Conservation (phyloP, 2,797 vertebrate genomes). For the Steatocranus sp. region DNA sequence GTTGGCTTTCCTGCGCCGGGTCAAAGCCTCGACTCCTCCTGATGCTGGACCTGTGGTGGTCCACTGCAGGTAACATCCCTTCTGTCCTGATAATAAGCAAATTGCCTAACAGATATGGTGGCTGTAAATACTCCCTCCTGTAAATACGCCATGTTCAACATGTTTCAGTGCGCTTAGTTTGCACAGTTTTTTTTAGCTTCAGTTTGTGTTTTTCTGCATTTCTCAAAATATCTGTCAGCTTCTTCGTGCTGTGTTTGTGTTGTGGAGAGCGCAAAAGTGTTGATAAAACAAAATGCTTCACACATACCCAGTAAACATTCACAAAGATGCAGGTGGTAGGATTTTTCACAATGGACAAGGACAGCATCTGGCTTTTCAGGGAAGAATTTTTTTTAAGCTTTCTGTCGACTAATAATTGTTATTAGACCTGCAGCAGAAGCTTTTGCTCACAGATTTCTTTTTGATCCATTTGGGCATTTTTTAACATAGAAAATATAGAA, state of each 20-base stretch:
- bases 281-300: background rate
- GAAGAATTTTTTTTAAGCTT: background rate
- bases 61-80: constrained; percentile 88
- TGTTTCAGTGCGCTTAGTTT: background rate
- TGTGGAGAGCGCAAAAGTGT: background rate
- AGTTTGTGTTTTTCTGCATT: background rate
- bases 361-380: background rate
- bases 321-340: background rate
- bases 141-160: background rate
- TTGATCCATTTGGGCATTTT: background rate
- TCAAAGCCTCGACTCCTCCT: constrained; percentile 88
- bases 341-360: background rate
- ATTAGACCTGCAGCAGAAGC: background rate
- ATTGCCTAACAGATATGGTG: background rate
- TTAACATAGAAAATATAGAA: background rate
- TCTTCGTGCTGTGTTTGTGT: background rate
- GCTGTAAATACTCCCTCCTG: background rate
- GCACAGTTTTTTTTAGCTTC: background rate
- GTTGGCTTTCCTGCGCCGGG: constrained; percentile 90
- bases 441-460: background rate
- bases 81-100: background rate
- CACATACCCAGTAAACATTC: background rate
- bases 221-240: background rate
- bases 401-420: background rate
- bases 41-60: constrained; percentile 91